These are phyloP conservation scores for Limnephilus marmoratus DNA, from an alignment of 2,888 invertebrate genomes.

Conservation along the genomic window DNA sequence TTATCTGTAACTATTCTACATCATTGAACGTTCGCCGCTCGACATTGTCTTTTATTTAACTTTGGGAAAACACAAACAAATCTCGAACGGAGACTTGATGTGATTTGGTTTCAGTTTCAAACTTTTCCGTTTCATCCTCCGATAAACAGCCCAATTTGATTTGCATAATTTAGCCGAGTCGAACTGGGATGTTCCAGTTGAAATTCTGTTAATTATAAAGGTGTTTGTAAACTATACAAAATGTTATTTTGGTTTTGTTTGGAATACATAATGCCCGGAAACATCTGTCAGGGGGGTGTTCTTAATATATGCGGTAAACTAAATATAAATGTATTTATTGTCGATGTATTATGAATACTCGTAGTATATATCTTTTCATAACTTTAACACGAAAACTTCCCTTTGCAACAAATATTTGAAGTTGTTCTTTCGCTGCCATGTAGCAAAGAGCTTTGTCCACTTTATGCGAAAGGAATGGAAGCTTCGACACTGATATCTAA, in stretches of 20 bases:
- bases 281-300: not conserved
- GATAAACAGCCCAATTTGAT: not conserved
- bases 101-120: constrained; percentile 8
- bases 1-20: not conserved
- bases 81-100: not conserved
- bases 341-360: not conserved
- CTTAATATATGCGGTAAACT: not conserved
- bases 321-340: not conserved
- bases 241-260: not conserved
- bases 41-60: not conserved
- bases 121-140: not conserved
- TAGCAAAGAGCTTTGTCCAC: too few relatives aligned
- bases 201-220: not conserved
- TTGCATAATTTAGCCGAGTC: not conserved
- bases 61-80: not conserved
- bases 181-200: not conserved
- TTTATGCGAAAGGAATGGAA: too few relatives aligned
- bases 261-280: not conserved
- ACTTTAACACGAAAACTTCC: too few relatives aligned
- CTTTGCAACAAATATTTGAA: too few relatives aligned
- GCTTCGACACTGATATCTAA: too few relatives aligned
- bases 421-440: too few relatives aligned
- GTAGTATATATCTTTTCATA: not conserved
- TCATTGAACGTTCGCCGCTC: not conserved
- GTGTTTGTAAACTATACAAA: not conserved